Percentiles rank a stretch among this genome's conserved stretches.
Evolutionary conservation across 2,888 invertebrate species (phyloP).

Genomic region (Trichogramma dendrolimi): DNA sequence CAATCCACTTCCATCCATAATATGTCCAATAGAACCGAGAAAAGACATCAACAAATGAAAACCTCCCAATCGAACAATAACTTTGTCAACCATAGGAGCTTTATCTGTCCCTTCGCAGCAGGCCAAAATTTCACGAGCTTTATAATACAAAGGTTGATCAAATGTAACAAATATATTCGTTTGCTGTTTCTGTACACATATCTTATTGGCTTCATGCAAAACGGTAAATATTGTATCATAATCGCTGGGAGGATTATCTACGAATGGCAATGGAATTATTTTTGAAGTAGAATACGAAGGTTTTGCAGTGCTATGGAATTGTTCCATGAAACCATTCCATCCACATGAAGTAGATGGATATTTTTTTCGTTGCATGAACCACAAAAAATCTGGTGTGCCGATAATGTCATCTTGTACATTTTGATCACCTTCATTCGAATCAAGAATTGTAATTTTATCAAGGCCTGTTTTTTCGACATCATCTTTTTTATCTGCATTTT

Average conservation of each 20-base stretch:
- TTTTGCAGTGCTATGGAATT: background rate
- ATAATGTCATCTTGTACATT: background rate
- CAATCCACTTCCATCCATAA: conserved; percentile 30
- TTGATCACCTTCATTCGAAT: background rate
- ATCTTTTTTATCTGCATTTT: too few relatives aligned
- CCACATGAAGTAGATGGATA: background rate
- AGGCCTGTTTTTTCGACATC: background rate
- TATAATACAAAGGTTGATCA: conserved; percentile 29
- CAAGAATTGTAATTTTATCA: background rate
- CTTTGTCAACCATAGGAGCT: too few relatives aligned
- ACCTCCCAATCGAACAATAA: conserved; percentile 26
- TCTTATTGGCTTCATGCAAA: conserved; percentile 14
- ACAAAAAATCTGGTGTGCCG: conserved; percentile 1
- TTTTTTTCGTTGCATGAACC: conserved; percentile 1
- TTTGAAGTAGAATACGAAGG: conserved; percentile 29
- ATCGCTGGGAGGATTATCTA: conserved; percentile 24
- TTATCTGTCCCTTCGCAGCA: too few relatives aligned
- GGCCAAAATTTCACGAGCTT: conserved; percentile 21
- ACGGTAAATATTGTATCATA: conserved; percentile 26
- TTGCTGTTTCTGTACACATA: conserved; percentile 13
- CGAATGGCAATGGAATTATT: conserved; percentile 28
- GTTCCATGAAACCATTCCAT: conserved; percentile 11
- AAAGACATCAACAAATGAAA: conserved; percentile 28
- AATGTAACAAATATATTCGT: conserved; percentile 22
- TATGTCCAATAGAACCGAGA: conserved; percentile 24